A percentile compares a stretch with the other conserved stretches of the same genome.
phyloP scores from a whole-genome alignment of 1,140 invertebrate genomes.

The Cepaea nemoralis region DNA sequence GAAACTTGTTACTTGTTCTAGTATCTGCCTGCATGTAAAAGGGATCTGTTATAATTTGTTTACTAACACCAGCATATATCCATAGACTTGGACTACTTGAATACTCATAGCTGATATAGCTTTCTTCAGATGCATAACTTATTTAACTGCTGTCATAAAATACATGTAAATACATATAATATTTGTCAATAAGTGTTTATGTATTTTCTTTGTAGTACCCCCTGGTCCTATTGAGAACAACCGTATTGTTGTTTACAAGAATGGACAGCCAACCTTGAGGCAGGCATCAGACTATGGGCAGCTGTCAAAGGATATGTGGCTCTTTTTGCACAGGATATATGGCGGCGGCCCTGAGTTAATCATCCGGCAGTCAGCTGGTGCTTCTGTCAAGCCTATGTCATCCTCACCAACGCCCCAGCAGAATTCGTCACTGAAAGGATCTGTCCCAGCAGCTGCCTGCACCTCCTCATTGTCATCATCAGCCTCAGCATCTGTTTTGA shows the following conservation, averaged over 20 bases:
- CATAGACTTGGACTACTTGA: too few relatives aligned
- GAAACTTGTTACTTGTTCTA: too few relatives aligned
- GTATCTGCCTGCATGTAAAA: too few relatives aligned
- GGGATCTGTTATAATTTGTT: too few relatives aligned
- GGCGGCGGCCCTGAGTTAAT: conserved; percentile 85
- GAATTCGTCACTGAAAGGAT: not conserved
- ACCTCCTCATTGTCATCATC: conserved; percentile 15
- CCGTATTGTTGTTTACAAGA: conserved; percentile 77
- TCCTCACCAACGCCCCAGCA: conserved; percentile 27
- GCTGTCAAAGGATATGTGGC: conserved; percentile 86
- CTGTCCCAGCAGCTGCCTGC: not conserved
- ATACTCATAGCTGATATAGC: too few relatives aligned
- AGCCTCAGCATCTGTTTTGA: not conserved
- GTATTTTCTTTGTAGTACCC: conserved; percentile 74
- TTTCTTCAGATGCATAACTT: too few relatives aligned
- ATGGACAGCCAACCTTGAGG: conserved; percentile 73
- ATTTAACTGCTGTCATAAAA: too few relatives aligned
- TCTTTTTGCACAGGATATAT: conserved; percentile 86
- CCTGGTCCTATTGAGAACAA: conserved; percentile 90
- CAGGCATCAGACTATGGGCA: conserved; percentile 85
- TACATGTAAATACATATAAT: too few relatives aligned
- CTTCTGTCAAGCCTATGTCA: conserved; percentile 18
- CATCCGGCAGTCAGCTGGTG: conserved; percentile 31
- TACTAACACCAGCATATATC: too few relatives aligned
- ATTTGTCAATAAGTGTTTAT: too few relatives aligned